A percentile compares a stretch with the other conserved stretches of the same genome.
phyloP scores from a whole-genome alignment of 2,888 invertebrate genomes.

The Xanthorhoe designata region DNA sequence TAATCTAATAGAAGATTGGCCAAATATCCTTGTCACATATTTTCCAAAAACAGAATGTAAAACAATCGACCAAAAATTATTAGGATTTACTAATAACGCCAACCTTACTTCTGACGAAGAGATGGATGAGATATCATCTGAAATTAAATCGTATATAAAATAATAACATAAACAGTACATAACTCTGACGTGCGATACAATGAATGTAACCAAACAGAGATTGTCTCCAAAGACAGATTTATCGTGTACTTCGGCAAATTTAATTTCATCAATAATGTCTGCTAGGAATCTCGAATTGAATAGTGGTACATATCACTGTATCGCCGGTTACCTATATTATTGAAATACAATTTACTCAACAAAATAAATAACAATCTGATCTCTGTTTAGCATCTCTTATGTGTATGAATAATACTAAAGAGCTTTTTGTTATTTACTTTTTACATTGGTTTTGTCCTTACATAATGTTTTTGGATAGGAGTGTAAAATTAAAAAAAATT shows the following conservation, averaged over 20 bases:
- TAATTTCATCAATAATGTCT: not conserved
- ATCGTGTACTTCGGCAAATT: not conserved
- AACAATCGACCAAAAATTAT: constrained; percentile 12
- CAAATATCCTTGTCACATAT: constrained; percentile 6
- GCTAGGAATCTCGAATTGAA: not conserved
- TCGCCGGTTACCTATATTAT: not conserved
- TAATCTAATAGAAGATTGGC: not conserved
- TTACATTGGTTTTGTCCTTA: constrained; percentile 28
- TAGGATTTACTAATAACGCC: not conserved
- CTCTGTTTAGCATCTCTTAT: constrained; percentile 2
- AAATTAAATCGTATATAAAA: not conserved
- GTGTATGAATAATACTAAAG: not conserved
- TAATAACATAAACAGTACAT: not conserved
- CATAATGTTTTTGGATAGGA: constrained; percentile 32
- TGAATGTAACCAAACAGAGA: not conserved
- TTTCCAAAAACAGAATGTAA: constrained; percentile 36
- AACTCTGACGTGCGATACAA: not conserved
- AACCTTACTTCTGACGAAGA: not conserved
- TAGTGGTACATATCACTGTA: not conserved
- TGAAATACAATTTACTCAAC: constrained; percentile 6
- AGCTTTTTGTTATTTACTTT: constrained; percentile 27
- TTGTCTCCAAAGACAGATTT: not conserved
- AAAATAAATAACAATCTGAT: constrained; percentile 28
- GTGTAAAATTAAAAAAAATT: constrained; percentile 3
- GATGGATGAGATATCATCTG: not conserved